Evolutionary conservation across 2,888 invertebrate species (phyloP).

Genomic region (Crossocerus cetratus): DNA sequence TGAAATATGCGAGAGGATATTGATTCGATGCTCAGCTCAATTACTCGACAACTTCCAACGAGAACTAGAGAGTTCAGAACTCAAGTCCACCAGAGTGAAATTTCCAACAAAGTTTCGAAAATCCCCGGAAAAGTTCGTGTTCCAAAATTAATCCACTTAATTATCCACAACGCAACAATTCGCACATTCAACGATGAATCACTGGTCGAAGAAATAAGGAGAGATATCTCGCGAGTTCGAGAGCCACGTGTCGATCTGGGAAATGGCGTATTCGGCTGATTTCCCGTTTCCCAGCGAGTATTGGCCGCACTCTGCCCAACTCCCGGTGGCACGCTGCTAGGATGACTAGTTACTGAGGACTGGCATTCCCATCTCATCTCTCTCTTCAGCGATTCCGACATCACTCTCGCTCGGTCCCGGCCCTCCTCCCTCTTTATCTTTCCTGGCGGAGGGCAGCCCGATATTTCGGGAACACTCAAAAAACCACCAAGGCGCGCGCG

Average conservation of each 20-base stretch:
- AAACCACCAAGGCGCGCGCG: constrained; percentile 60
- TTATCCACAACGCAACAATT: too few relatives aligned
- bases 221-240: not conserved
- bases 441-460: constrained; percentile 50
- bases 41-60: too few relatives aligned
- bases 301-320: constrained; percentile 40
- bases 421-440: constrained; percentile 55
- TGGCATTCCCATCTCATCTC: constrained; percentile 65
- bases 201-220: not conserved
- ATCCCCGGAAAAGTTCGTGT: too few relatives aligned
- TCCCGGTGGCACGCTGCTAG: constrained; percentile 59
- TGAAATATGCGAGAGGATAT: constrained; percentile 29
- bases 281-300: constrained; percentile 22
- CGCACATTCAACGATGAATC: not conserved
- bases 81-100: too few relatives aligned
- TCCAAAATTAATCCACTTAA: too few relatives aligned
- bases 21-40: too few relatives aligned
- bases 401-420: constrained; percentile 45
- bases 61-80: too few relatives aligned
- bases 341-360: constrained; percentile 67
- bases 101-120: too few relatives aligned
- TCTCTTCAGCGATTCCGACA: constrained; percentile 42
- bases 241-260: constrained; percentile 3
- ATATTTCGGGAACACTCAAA: constrained; percentile 68
- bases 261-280: not conserved